These are phyloP conservation scores for Proteles cristata DNA, from an alignment of 2,113 vertebrate genomes.

Conservation along the genomic window DNA sequence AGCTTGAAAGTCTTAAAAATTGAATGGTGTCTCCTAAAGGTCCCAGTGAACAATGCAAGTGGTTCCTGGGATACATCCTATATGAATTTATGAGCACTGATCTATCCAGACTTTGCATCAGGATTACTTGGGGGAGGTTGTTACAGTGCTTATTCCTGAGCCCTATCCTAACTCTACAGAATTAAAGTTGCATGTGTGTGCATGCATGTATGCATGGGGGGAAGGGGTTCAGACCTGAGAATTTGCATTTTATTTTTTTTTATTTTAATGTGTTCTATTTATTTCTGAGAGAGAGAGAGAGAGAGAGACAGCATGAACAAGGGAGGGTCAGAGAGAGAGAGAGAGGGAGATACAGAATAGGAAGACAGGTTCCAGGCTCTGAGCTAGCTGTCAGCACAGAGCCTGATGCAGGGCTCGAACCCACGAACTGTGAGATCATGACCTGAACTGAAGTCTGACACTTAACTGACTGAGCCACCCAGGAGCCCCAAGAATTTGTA, in stretches of 20 bases:
- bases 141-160: background rate
- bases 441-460: too few species aligned
- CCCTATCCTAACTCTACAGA: background rate
- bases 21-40: background rate
- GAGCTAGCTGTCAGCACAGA: too few species aligned
- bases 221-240: background rate
- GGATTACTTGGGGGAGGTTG: background rate
- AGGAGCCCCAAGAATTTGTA: background rate
- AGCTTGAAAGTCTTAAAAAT: conserved; percentile 5
- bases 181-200: background rate
- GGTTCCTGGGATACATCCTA: background rate
- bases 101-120: background rate
- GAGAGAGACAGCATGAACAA: too few species aligned
- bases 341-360: too few species aligned
- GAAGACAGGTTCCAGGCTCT: too few species aligned
- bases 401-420: too few species aligned
- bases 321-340: too few species aligned
- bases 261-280: too few species aligned
- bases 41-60: background rate
- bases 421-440: too few species aligned
- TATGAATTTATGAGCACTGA: background rate
- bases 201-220: background rate
- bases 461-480: too few species aligned
- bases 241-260: background rate
- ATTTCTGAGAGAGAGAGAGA: too few species aligned